These are phyloP conservation scores for Henicopernis longicauda DNA, from an alignment of 2,113 vertebrate genomes.

Conservation along the genomic window DNA sequence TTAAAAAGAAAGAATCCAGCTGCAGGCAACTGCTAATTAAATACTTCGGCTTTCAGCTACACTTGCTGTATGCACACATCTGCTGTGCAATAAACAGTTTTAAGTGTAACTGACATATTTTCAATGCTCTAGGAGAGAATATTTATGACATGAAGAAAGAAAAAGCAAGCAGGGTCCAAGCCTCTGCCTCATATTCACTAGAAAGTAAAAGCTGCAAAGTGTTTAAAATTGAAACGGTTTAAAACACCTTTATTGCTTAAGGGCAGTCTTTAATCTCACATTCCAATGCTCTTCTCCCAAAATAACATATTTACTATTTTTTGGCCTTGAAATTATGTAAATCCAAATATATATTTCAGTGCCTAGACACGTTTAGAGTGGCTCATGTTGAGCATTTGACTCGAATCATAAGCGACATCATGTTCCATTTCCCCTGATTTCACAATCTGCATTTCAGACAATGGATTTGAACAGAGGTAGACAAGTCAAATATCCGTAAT, in stretches of 20 bases:
- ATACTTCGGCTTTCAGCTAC: constrained; percentile 20
- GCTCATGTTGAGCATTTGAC: not conserved
- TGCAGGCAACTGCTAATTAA: constrained; percentile 53
- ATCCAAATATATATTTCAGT: not conserved
- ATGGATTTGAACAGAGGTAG: not conserved
- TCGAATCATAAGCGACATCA: not conserved
- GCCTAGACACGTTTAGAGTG: not conserved
- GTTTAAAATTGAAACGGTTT: not conserved
- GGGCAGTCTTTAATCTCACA: not conserved
- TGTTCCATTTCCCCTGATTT: not conserved
- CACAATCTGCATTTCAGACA: not conserved
- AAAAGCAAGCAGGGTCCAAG: not conserved
- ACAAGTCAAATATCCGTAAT: not conserved
- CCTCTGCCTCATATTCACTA: not conserved
- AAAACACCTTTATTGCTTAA: not conserved
- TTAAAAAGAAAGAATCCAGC: constrained; percentile 51
- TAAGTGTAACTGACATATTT: constrained; percentile 6
- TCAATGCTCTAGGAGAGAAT: constrained; percentile 14
- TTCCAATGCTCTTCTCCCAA: not conserved
- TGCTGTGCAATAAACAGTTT: constrained; percentile 26
- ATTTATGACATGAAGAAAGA: constrained; percentile 4
- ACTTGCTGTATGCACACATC: not conserved
- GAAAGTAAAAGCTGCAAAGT: not conserved
- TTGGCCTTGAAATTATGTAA: not conserved
- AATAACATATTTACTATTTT: not conserved